Evolutionary conservation across 1,140 invertebrate species (phyloP).

Genomic region (Thaumetopoea pityocampa): DNA sequence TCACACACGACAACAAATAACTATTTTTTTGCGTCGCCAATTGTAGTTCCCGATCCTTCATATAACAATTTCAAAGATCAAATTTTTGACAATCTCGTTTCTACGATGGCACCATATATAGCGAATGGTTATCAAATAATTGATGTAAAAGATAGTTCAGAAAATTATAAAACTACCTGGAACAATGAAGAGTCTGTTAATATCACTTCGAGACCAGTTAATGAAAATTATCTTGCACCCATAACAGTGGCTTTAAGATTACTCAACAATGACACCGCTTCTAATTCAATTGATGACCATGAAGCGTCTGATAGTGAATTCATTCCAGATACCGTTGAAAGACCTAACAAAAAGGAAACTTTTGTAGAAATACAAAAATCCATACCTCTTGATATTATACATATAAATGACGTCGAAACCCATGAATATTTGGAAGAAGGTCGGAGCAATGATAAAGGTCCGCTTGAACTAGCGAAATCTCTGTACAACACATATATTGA

Average conservation of each 20-base stretch:
- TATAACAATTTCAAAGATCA: slow-evolving; percentile 46
- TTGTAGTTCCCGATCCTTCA: slow-evolving; percentile 52
- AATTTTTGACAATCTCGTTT: slow-evolving; percentile 55
- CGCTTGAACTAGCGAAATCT: slow-evolving; percentile 34
- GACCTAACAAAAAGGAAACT: slow-evolving; percentile 57
- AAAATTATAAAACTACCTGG: slow-evolving; percentile 29
- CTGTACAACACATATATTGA: slow-evolving; percentile 53
- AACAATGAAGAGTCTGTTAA: slow-evolving; percentile 36
- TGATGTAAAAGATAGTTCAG: slow-evolving; percentile 36
- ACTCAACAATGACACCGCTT: slow-evolving; percentile 54
- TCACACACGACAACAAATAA: slow-evolving; percentile 33
- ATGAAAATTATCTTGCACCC: slow-evolving; percentile 73
- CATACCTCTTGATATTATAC: slow-evolving; percentile 69
- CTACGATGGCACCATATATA: slow-evolving; percentile 59
- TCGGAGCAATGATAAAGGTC: slow-evolving; percentile 43
- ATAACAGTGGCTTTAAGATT: slow-evolving; percentile 75
- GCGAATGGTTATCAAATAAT: slow-evolving; percentile 56
- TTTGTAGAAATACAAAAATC: slow-evolving; percentile 78
- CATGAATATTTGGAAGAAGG: slow-evolving; percentile 71
- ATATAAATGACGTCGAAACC: slow-evolving; percentile 67
- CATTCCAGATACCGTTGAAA: slow-evolving; percentile 38
- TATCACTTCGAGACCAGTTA: slow-evolving; percentile 70
- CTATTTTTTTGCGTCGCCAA: slow-evolving; percentile 52
- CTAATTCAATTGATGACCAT: slow-evolving; percentile 48
- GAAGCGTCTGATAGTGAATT: slow-evolving; percentile 57